Percentiles rank a stretch among this genome's conserved stretches.
Conservation (phyloP, 1,140 invertebrate species). For the Bombus superbus region DNA sequence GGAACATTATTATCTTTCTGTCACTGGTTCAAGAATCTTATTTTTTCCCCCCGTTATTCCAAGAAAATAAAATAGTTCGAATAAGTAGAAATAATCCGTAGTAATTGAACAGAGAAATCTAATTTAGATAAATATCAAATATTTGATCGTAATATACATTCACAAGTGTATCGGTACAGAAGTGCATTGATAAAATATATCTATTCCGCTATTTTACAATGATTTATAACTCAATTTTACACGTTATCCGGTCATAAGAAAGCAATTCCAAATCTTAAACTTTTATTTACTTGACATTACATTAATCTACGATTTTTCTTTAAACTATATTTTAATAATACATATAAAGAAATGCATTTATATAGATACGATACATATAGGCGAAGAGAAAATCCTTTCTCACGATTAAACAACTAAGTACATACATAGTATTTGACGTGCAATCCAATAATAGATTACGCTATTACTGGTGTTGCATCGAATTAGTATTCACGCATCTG, state of each 20-base stretch:
- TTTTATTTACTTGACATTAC: neutral
- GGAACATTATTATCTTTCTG: neutral
- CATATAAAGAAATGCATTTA: neutral
- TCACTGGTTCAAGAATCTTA: neutral
- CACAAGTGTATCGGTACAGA: neutral
- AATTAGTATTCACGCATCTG: neutral
- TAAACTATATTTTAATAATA: neutral
- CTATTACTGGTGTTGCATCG: neutral
- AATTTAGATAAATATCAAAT: too few species aligned
- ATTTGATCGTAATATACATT: too few species aligned
- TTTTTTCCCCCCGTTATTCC: neutral
- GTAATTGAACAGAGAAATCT: too few species aligned
- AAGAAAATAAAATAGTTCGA: neutral
- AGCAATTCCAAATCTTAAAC: neutral
- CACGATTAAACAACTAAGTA: neutral
- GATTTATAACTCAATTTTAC: neutral
- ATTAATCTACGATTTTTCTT: neutral
- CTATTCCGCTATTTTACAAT: neutral
- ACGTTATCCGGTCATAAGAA: neutral
- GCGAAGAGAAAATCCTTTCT: neutral
- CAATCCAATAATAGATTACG: constrained; percentile 17
- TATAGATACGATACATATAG: neutral
- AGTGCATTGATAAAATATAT: neutral
- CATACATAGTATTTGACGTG: neutral
- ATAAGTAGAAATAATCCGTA: neutral